Percentiles rank a stretch among this genome's conserved stretches.
Conservation (phyloP, 2,797 vertebrate species). For the Argyrosomus regius region DNA sequence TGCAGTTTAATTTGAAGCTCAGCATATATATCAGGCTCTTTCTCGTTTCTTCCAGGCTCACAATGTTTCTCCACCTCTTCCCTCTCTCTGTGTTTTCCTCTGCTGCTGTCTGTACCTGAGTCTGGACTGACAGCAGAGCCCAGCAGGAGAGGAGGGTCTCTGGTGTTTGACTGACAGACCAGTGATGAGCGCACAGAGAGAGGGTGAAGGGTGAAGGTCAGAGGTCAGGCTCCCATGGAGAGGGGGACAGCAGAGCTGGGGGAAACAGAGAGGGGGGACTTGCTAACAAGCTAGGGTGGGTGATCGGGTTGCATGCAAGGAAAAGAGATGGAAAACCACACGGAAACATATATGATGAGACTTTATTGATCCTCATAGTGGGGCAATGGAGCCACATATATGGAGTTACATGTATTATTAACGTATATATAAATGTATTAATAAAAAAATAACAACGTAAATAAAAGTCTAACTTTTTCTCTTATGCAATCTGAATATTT, state of each 20-base stretch:
- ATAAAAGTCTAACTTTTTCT: not conserved
- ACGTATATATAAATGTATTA: not conserved
- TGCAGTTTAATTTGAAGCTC: not conserved
- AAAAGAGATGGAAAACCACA: not conserved
- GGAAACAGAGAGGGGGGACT: constrained; percentile 20
- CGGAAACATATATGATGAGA: not conserved
- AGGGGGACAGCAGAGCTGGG: constrained; percentile 41
- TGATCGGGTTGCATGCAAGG: constrained; percentile 2
- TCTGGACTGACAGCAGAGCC: constrained; percentile 53
- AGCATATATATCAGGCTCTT: not conserved
- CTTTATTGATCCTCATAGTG: not conserved
- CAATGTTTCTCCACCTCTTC: constrained; percentile 29
- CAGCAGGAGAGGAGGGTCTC: constrained; percentile 70
- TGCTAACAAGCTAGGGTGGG: constrained; percentile 69
- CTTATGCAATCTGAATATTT: not conserved
- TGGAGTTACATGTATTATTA: not conserved
- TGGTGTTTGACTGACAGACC: constrained; percentile 82
- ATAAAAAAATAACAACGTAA: not conserved
- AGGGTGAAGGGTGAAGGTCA: constrained; percentile 79
- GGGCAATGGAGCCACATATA: not conserved
- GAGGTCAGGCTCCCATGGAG: constrained; percentile 71
- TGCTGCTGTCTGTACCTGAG: constrained; percentile 65
- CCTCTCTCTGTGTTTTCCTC: constrained; percentile 30
- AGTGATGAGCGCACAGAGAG: constrained; percentile 64
- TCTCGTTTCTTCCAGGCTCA: constrained; percentile 15